Evolutionary conservation across 2,888 invertebrate species (phyloP).

Genomic region (Rotaria macrura): DNA sequence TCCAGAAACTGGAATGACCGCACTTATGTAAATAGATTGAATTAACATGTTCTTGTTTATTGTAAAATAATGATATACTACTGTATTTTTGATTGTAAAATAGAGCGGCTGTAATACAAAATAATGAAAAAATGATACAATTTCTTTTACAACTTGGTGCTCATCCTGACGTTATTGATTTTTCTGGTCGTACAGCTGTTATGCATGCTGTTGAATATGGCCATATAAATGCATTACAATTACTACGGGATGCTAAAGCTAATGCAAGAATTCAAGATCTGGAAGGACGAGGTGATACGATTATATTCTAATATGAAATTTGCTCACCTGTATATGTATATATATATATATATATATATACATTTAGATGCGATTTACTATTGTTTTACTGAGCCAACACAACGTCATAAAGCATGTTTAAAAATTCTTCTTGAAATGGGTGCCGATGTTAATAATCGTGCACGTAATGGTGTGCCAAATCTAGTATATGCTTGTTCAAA

Average conservation of each 20-base stretch:
- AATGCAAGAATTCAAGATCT: constrained; percentile 46
- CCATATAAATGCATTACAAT: constrained; percentile 47
- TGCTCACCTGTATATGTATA: too few relatives aligned
- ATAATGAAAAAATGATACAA: constrained; percentile 49
- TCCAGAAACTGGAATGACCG: constrained; percentile 45
- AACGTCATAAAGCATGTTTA: constrained; percentile 46
- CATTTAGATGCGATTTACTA: constrained; percentile 44
- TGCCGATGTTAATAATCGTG: constrained; percentile 46
- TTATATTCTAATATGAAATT: constrained; percentile 34
- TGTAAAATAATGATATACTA: too few relatives aligned
- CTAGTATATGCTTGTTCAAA: constrained; percentile 47
- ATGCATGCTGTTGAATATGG: constrained; percentile 50
- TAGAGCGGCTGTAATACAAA: constrained; percentile 39
- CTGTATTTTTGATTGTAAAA: background rate
- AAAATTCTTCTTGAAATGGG: constrained; percentile 45
- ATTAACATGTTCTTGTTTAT: constrained; percentile 37
- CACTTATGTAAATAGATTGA: constrained; percentile 38
- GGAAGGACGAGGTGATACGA: constrained; percentile 41
- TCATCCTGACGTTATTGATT: constrained; percentile 49
- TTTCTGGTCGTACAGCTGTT: constrained; percentile 46
- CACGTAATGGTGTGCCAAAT: constrained; percentile 45
- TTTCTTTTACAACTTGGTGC: constrained; percentile 45
- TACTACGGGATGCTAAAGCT: constrained; percentile 42
- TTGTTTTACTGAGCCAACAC: constrained; percentile 44
- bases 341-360: background rate